Conservation (phyloP, 1,140 invertebrate genomes). For the Globodera rostochiensis region DNA sequence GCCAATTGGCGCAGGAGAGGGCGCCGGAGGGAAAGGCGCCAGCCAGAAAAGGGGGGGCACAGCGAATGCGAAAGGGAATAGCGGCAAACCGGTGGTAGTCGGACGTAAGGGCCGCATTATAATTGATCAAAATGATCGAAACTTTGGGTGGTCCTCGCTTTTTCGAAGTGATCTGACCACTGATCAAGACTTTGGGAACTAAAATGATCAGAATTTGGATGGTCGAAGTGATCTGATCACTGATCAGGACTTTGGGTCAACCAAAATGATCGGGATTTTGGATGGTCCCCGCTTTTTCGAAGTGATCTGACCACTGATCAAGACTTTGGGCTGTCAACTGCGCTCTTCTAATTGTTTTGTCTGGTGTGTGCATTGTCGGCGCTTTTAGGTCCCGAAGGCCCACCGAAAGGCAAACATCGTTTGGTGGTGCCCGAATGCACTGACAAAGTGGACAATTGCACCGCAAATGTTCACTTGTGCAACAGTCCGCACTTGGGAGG, state of each 20-base stretch:
- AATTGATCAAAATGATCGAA: slow-evolving; percentile 1
- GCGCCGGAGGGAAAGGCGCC: background rate
- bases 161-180: background rate
- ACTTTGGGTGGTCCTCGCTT: background rate
- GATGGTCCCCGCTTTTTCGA: slow-evolving; percentile 7
- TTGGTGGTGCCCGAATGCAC: slow-evolving; percentile 44
- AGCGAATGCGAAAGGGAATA: background rate
- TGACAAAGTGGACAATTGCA: slow-evolving; percentile 44
- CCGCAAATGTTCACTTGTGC: slow-evolving; percentile 47
- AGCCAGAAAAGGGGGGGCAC: background rate
- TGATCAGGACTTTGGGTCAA: background rate
- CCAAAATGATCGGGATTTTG: slow-evolving; percentile 28
- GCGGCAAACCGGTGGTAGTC: slow-evolving; percentile 30
- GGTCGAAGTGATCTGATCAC: background rate
- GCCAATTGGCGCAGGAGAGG: slow-evolving; percentile 25
- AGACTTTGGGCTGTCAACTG: no score
- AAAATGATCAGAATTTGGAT: slow-evolving; percentile 26
- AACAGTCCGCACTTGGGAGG: slow-evolving; percentile 24
- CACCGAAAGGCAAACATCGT: slow-evolving; percentile 20
- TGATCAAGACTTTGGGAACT: background rate
- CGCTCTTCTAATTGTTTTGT: no score
- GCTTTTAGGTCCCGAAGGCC: slow-evolving; percentile 20
- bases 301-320: slow-evolving; percentile 7
- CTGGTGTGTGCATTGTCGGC: slow-evolving; percentile 5
- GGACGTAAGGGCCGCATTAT: background rate